Evolutionary conservation across 2,113 vertebrate species (phyloP).

Genomic region (Cepphus grylle): DNA sequence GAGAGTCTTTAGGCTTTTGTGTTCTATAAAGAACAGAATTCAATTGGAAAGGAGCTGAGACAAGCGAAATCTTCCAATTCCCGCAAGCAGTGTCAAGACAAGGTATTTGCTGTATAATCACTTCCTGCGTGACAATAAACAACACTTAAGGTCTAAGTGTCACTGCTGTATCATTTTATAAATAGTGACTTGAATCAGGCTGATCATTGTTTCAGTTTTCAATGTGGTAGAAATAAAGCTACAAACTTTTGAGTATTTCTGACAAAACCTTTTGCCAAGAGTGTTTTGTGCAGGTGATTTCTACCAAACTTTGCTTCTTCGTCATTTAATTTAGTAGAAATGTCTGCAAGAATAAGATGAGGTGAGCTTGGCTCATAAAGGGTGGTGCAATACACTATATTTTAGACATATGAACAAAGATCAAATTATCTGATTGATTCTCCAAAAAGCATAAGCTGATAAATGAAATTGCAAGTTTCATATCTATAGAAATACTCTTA

Average conservation of each 20-base stretch:
- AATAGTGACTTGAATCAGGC: background rate
- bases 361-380: background rate
- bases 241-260: background rate
- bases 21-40: background rate
- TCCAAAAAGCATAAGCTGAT: background rate
- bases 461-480: background rate
- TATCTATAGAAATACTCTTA: background rate
- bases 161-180: background rate
- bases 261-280: background rate
- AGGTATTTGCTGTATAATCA: background rate
- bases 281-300: background rate
- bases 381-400: background rate
- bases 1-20: background rate
- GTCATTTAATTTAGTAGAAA: background rate
- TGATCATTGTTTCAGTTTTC: background rate
- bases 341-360: background rate
- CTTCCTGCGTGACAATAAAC: background rate
- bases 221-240: background rate
- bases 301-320: background rate
- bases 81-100: background rate
- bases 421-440: background rate
- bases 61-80: background rate
- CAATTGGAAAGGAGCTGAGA: background rate
- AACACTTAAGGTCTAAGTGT: background rate
- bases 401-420: background rate